These are phyloP conservation scores for Thysanoteuthis rhombus DNA, from an alignment of 2,888 invertebrate species.

Conservation along the genomic window DNA sequence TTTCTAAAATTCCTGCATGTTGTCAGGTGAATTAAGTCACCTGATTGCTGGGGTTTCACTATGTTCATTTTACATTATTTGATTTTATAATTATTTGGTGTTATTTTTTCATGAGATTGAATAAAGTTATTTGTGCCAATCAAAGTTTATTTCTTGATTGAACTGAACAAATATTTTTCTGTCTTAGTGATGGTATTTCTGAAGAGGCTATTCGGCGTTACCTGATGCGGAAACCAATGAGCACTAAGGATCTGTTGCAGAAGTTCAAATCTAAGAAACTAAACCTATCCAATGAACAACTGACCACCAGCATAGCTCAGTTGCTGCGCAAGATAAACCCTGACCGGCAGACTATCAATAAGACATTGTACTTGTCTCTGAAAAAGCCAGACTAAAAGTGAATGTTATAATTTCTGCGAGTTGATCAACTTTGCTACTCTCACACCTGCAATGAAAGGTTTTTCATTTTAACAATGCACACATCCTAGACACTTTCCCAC, in stretches of 20 bases:
- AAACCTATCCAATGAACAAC: slow-evolving; percentile 86
- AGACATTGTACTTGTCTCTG: slow-evolving; percentile 90
- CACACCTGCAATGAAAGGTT: too few relatives aligned
- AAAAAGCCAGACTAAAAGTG: slow-evolving; percentile 46
- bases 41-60: too few relatives aligned
- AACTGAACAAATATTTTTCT: background rate
- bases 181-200: slow-evolving; percentile 74
- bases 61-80: too few relatives aligned
- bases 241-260: slow-evolving; percentile 91
- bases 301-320: slow-evolving; percentile 93
- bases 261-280: slow-evolving; percentile 95
- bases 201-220: slow-evolving; percentile 95
- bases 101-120: too few relatives aligned
- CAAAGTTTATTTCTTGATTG: too few relatives aligned
- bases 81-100: too few relatives aligned
- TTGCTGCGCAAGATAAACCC: slow-evolving; percentile 95
- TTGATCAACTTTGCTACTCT: too few relatives aligned
- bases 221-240: slow-evolving; percentile 95
- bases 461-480: background rate
- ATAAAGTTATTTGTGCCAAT: too few relatives aligned
- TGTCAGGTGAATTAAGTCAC: too few relatives aligned
- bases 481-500: background rate
- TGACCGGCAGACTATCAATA: slow-evolving; percentile 88
- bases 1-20: too few relatives aligned
- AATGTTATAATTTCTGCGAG: background rate